A percentile compares a stretch with the other conserved stretches of the same genome.
phyloP scores from a whole-genome alignment of 2,888 invertebrate genomes.

The Hydroisotoma schaefferi region DNA sequence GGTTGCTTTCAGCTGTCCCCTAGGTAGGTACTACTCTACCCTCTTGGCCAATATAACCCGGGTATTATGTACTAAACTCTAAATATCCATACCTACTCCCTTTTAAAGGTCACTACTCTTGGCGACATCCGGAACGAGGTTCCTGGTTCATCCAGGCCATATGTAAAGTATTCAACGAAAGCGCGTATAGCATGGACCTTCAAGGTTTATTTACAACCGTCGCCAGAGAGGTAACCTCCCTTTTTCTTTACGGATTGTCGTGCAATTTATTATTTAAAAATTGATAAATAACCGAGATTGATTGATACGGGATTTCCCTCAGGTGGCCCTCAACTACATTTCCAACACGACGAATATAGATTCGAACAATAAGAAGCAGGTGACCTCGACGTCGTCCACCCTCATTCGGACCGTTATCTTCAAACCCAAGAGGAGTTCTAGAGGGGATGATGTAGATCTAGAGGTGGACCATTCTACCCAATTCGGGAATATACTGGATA shows the following conservation, averaged over 20 bases:
- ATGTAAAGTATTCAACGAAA: conserved; percentile 71
- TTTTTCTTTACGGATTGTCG: background rate
- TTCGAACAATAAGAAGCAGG: conserved; percentile 43
- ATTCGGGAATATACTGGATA: too few relatives aligned
- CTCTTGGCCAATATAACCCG: too few relatives aligned
- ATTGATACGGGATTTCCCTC: background rate
- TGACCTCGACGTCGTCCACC: conserved; percentile 44
- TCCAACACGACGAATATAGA: conserved; percentile 31
- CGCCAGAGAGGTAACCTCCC: conserved; percentile 40
- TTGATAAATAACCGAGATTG: background rate
- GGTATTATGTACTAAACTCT: too few relatives aligned
- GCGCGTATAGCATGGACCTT: conserved; percentile 72
- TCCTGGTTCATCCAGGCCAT: conserved; percentile 96
- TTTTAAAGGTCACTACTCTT: conserved; percentile 75
- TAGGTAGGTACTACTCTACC: conserved; percentile 16
- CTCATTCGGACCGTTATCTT: conserved; percentile 41
- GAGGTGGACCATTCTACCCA: too few relatives aligned
- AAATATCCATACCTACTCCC: too few relatives aligned
- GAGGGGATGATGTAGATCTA: too few relatives aligned
- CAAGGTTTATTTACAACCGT: conserved; percentile 82
- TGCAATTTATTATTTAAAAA: background rate
- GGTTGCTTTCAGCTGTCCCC: conserved; percentile 45
- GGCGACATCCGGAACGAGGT: conserved; percentile 88
- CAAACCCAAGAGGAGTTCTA: conserved; percentile 9
- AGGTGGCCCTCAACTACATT: conserved; percentile 44